Base-by-base conservation (phyloP, 2,888 invertebrate genomes). In the Rotaria sp. region DNA sequence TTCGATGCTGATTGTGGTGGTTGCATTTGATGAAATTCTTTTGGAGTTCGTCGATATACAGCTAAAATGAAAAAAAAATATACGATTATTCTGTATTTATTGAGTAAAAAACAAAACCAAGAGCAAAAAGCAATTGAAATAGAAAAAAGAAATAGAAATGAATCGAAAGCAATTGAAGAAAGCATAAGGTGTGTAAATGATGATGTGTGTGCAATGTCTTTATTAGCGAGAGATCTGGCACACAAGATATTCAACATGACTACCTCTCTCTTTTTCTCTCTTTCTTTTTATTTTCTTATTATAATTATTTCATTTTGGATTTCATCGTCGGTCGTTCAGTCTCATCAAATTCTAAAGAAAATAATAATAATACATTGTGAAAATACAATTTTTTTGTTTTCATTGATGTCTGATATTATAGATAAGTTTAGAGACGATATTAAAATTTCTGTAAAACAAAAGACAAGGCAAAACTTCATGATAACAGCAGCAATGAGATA, bases 31-130 rank as follows among this genome's bases (percentile, higher is more conserved):
- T 80, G 80, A 3, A 18, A 7, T 45, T 80, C 45, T 45, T 80
- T 80, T 11, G 80, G n/a, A 80, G 41, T 80, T 45, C 80, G 80
- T 80, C 80, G 80, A 45, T 45, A 80, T 24, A 45, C 80, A n/a
- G 45, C 80, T 45, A 15, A 11, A 41, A 80, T 80, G 2, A 21
- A 38, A 45, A n/a, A 80, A 35, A 80, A 15, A 30, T 11, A 52
- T 24, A 41, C 3, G 8, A 24, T 52, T 52, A 52, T 52, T 52
- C n/a, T n/a, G n/a, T n/a, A n/a, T 52, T 24, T 50, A 50, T 52
- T 5, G 5, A 1, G 21, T 52, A 52, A 5, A 24, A 52, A 52
- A 52, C 7, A 52, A 24, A 52, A 52, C 24, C 4, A 52, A 24
- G 52, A 52, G 52, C 52, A 52, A 24, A 10, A 59, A n/a, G 67